Evolutionary conservation across 2,113 vertebrate species (phyloP).

Genomic region (Hippolais icterina): DNA sequence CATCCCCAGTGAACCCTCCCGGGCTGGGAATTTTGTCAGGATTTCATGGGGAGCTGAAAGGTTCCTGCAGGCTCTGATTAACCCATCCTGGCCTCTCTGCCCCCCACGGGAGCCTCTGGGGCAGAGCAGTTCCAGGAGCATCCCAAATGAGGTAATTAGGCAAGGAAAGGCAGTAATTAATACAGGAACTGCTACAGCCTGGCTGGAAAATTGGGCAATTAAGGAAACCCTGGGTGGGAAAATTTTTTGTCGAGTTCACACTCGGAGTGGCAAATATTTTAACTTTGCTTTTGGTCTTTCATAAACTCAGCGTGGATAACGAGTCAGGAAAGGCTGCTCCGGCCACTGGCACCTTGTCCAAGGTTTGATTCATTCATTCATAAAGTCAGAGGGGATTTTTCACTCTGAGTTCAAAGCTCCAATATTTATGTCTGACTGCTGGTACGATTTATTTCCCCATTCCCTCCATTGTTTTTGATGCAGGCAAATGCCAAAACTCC

Average conservation of each 20-base stretch:
- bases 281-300: not conserved
- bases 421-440: not conserved
- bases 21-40: not conserved
- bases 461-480: not conserved
- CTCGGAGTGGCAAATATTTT: not conserved
- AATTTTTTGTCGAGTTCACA: not conserved
- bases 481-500: not conserved
- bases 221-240: not conserved
- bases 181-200: not conserved
- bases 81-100: not conserved
- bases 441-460: not conserved
- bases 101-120: not conserved
- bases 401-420: not conserved
- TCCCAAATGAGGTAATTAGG: not conserved
- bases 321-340: not conserved
- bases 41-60: not conserved
- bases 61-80: not conserved
- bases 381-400: not conserved
- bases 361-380: not conserved
- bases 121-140: not conserved
- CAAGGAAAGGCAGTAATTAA: not conserved
- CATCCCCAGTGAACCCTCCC: not conserved
- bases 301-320: not conserved
- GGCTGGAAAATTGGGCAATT: not conserved
- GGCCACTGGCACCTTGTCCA: not conserved